A percentile compares a stretch with the other conserved stretches of the same genome.
phyloP scores from a whole-genome alignment of 2,113 vertebrate genomes.

The Vicugna pacos region DNA sequence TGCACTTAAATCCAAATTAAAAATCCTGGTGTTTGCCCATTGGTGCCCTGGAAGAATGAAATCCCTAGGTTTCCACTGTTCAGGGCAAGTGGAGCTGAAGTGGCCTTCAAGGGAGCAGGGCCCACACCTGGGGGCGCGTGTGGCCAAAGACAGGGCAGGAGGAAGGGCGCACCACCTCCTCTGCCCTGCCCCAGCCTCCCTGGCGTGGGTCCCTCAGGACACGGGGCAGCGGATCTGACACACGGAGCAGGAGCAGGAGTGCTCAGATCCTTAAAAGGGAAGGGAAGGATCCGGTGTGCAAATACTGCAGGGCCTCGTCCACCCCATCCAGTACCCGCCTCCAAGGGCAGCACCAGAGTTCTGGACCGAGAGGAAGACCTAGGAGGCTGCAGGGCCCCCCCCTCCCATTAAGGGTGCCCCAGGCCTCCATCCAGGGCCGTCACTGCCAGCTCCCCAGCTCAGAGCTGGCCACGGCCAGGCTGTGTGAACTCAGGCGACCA shows the following conservation, averaged over 20 bases:
- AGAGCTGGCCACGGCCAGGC: rapidly evolving
- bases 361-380: not conserved
- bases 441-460: rapidly evolving
- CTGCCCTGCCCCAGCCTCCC: not conserved
- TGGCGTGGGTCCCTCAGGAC: not conserved
- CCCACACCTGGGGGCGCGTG: constrained; percentile 29
- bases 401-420: too few species aligned
- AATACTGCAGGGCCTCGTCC: not conserved
- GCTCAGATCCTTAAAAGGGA: not conserved
- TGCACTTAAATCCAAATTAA: constrained; percentile 84
- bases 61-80: constrained; percentile 73
- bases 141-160: not conserved
- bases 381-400: not conserved
- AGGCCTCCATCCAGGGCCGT: not conserved
- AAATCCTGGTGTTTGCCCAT: constrained; percentile 77
- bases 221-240: too few species aligned
- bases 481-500: not conserved
- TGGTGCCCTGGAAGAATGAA: constrained; percentile 69
- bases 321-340: rapidly evolving
- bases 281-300: rapidly evolving
- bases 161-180: rapidly evolving
- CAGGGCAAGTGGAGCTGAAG: constrained; percentile 62
- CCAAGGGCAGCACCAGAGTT: not conserved
- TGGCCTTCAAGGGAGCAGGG: constrained; percentile 54
- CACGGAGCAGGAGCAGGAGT: not conserved